Evolutionary conservation across 2,113 vertebrate species (phyloP), one percentile per base, ranked within the genome.

Genomic region (Pachypanchax playfairii): DNA sequence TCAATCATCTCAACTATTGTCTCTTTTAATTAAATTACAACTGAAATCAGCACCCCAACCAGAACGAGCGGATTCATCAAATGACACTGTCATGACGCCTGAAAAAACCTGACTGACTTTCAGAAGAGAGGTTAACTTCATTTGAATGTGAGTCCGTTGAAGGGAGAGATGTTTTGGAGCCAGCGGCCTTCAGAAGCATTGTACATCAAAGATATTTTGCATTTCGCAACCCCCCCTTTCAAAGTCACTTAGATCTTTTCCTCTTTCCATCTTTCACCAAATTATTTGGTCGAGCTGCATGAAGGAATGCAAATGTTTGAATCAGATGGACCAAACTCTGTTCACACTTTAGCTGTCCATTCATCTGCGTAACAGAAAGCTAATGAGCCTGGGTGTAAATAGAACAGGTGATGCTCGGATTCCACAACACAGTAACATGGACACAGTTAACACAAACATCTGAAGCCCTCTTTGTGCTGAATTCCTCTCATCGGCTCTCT

Each of bases 151-250:
- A 18, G 25, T 29, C 29, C 18, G 6, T 51, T 51, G n/a, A 18
- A 33, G 29, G 12, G 31, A 14, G 20, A 52, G 20, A 52, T 33
- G 49, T 31, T 35, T 52, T 52, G 28, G 29, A 18, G 31, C 6
- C 28, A 52, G 14, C 14, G 17, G 25, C 24, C 47, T 29, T 33
- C n/a, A 20, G 28, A 35, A 6, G 18, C 31, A 52, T 52, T 35
- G 50, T n/a, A 50, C 48, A 50, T 50, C 48, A 50, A 28, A 50
- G 48, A 29, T 29, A 17, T 29, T 50, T 29, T 18, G 26, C 48
- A 31, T 28, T 28, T 35, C 20, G 31, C 48, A 42, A 24, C 21
- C 21, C 22, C n/a, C 14, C 43, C 28, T 46, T 46, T 46, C 43
- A 46, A 22, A 53, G 50, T 33, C 50, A 53, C 31, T 33, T 20